Percentiles rank a stretch among this genome's conserved stretches.
Evolutionary conservation across 2,113 vertebrate genomes (phyloP).

Genomic region (Silurus meridionalis): DNA sequence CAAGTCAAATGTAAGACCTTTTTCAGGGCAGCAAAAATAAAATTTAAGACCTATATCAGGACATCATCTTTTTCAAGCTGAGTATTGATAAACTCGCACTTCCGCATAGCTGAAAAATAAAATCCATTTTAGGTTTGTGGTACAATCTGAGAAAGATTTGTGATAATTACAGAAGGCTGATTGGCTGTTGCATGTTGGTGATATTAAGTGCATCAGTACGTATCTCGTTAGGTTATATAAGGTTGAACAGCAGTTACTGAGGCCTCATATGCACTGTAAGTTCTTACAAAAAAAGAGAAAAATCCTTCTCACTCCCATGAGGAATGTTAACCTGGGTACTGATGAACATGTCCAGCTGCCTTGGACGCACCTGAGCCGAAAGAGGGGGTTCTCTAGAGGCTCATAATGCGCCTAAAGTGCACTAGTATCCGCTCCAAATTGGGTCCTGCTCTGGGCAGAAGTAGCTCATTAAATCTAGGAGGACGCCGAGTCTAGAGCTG

Average conservation of each 20-base stretch:
- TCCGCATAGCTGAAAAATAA: too few species aligned
- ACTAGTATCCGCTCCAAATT: constrained; percentile 1
- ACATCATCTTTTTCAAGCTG: too few species aligned
- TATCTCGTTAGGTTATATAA: neutral
- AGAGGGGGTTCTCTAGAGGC: constrained; percentile 7
- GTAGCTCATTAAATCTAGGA: constrained; percentile 24
- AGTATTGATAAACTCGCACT: too few species aligned
- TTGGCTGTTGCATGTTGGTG: neutral
- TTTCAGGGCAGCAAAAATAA: too few species aligned
- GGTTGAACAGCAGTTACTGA: neutral
- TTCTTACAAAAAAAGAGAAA: neutral
- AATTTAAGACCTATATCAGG: too few species aligned
- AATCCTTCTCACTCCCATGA: constrained; percentile 5
- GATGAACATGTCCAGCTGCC: constrained; percentile 8
- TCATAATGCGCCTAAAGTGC: constrained; percentile 30
- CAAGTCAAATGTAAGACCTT: too few species aligned
- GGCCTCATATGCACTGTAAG: neutral
- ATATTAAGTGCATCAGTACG: neutral
- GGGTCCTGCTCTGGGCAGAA: constrained; percentile 20
- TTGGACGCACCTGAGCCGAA: constrained; percentile 5
- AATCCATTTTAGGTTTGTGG: too few species aligned
- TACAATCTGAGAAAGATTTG: too few species aligned
- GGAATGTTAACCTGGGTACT: constrained; percentile 4
- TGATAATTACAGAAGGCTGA: too few species aligned
- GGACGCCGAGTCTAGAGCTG: neutral